Evolutionary conservation across 2,113 vertebrate species (phyloP), one percentile per base, ranked within the genome.

Genomic region (Pagrus major): DNA sequence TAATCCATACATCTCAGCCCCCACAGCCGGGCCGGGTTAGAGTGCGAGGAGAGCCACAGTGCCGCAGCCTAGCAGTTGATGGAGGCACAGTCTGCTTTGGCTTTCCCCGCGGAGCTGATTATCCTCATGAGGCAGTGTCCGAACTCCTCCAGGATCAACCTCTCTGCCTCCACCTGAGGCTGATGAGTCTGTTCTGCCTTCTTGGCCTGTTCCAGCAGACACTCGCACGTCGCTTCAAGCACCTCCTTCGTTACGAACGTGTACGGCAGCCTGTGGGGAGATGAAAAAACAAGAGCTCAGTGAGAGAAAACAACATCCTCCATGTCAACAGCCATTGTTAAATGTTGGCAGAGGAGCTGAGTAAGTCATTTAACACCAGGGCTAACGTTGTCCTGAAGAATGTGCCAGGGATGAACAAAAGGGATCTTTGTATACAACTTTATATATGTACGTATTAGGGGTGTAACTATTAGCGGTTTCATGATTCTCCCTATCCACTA

Each of bases 201-300:
- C 84, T 97, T 97, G 1, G 97, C 98, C 93, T 97, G 96, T 1
- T 97, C 98, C 3, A 99, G 94, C 55, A 99, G 94, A 91, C 98
- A 99, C 25, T 97, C 97, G 1, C 97, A 99, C 0, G 98, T 99
- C 5, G 96, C 98, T 74, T 99, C 98, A 0, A 97, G 95, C 39
- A 99, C 98, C 91, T 99, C 98, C 90, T 99, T 98, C 0, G 98
- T 99, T 18, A 99, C 97, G 79, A 99, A 99, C 0, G 97, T 99
- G 64, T 98, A 99, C 0, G 98, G 98, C 71, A 99, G 88, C 92
- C 98, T 99, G 94, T 0, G 41, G 46, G 47, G 35, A 46, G n/a
- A 60, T 7, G 15, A 41, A 12, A 41, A 56, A 37, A 49, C 12
- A 14, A 37, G 16, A 25, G 7, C 9, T 44, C 12, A 60, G 16